phyloP scores from a whole-genome alignment of 2,888 invertebrate genomes.

The Aphidoletes aphidimyza region DNA sequence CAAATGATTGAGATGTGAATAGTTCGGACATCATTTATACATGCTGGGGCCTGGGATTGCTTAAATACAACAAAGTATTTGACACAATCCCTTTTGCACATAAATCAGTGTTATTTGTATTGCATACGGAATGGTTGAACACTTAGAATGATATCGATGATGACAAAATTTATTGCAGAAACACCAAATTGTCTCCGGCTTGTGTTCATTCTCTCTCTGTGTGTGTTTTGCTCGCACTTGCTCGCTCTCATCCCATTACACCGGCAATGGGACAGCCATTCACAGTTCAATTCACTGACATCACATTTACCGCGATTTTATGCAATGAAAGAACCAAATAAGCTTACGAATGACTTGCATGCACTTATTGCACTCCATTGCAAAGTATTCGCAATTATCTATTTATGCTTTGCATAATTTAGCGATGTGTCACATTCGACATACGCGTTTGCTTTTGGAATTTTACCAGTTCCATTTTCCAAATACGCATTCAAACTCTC shows the following conservation, averaged over 20 bases:
- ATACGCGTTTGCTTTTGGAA: background rate
- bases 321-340: slow-evolving; percentile 48
- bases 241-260: background rate
- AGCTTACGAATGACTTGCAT: slow-evolving; percentile 40
- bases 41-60: background rate
- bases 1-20: background rate
- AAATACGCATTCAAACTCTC: slow-evolving; percentile 40
- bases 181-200: background rate
- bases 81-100: slow-evolving; percentile 33
- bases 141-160: slow-evolving; percentile 43
- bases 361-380: slow-evolving; percentile 23
- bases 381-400: slow-evolving; percentile 49
- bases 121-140: background rate
- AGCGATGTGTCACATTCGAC: slow-evolving; percentile 29
- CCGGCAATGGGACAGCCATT: no score
- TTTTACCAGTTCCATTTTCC: background rate
- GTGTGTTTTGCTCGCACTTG: background rate
- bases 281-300: no score
- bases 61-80: slow-evolving; percentile 43
- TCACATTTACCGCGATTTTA: no score
- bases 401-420: slow-evolving; percentile 49
- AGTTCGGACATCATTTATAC: slow-evolving; percentile 4
- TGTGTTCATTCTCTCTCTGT: no score
- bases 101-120: slow-evolving; percentile 46
- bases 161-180: slow-evolving; percentile 27